Conservation (phyloP, 92 coral and sea anemone species). For the Zoanthus sociatus region DNA sequence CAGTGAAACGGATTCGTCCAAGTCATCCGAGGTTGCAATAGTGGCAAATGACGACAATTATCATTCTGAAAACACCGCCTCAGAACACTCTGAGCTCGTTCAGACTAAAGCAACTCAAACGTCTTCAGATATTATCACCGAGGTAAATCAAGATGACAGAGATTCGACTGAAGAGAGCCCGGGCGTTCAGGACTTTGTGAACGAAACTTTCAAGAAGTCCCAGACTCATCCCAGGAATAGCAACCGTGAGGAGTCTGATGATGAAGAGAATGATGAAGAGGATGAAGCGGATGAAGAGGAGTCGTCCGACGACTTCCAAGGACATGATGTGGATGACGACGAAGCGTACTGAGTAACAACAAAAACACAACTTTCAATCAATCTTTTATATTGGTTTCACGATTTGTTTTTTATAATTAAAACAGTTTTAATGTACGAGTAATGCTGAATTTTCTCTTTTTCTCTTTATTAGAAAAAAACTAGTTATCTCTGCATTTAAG, state of each 20-base stretch:
- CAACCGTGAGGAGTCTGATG: constrained; percentile 47
- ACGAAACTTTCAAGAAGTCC: constrained; percentile 79
- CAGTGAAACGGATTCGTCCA: neutral
- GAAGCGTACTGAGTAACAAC: neutral
- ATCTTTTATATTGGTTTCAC: too few relatives aligned
- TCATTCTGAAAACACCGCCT: constrained; percentile 8
- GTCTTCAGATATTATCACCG: constrained; percentile 75
- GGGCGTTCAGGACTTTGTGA: constrained; percentile 50
- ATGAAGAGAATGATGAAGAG: constrained; percentile 32
- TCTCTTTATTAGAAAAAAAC: too few relatives aligned
- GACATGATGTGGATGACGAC: constrained; percentile 21
- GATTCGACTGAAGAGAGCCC: constrained; percentile 24
- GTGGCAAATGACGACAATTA: neutral
- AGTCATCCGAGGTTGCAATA: constrained; percentile 11
- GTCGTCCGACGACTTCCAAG: constrained; percentile 37
- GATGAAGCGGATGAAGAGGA: neutral
- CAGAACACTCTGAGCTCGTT: neutral
- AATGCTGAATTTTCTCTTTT: too few relatives aligned
- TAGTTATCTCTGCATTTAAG: too few relatives aligned
- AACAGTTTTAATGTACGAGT: too few relatives aligned
- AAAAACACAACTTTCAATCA: too few relatives aligned
- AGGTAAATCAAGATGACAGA: constrained; percentile 33
- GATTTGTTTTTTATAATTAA: too few relatives aligned
- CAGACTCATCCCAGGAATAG: constrained; percentile 41
- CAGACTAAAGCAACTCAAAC: constrained; percentile 14